Conservation (phyloP, 2,113 vertebrate genomes). For the Fukomys damarensis region DNA sequence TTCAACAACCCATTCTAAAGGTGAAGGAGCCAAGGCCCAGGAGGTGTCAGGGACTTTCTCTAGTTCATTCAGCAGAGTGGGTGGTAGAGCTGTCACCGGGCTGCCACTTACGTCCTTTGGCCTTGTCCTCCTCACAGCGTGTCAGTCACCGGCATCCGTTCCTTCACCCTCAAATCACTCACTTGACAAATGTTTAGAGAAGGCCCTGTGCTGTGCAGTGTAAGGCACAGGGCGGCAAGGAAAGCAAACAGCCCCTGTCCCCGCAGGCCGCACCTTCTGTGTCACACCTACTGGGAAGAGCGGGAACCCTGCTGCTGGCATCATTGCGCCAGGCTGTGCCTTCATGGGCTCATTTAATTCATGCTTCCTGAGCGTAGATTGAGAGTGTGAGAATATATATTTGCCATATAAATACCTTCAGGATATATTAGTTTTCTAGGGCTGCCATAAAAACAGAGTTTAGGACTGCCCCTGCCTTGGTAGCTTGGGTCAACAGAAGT, state of each 20-base stretch:
- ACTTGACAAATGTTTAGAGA: rapidly evolving
- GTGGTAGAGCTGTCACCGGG: not conserved
- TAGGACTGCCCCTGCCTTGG: not conserved
- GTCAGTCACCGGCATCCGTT: not conserved
- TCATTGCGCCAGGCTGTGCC: not conserved
- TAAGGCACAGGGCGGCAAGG: too few species aligned
- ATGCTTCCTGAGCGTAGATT: not conserved
- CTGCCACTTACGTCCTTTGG: too few species aligned
- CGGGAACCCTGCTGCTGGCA: too few species aligned
- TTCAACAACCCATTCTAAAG: not conserved
- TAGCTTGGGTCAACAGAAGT: not conserved
- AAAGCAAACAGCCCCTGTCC: not conserved
- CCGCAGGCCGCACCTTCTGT: not conserved
- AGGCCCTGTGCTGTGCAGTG: not conserved
- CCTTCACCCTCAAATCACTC: not conserved
- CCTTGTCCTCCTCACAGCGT: rapidly evolving
- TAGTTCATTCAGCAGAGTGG: not conserved
- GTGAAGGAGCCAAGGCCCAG: not conserved
- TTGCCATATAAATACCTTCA: not conserved
- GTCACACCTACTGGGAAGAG: rapidly evolving
- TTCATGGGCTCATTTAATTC: too few species aligned
- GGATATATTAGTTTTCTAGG: not conserved
- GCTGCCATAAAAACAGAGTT: not conserved
- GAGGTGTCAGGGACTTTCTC: not conserved
- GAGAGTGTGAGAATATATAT: too few species aligned